Conservation (phyloP, 2,113 vertebrate genomes). For the Larimichthys polyactis region DNA sequence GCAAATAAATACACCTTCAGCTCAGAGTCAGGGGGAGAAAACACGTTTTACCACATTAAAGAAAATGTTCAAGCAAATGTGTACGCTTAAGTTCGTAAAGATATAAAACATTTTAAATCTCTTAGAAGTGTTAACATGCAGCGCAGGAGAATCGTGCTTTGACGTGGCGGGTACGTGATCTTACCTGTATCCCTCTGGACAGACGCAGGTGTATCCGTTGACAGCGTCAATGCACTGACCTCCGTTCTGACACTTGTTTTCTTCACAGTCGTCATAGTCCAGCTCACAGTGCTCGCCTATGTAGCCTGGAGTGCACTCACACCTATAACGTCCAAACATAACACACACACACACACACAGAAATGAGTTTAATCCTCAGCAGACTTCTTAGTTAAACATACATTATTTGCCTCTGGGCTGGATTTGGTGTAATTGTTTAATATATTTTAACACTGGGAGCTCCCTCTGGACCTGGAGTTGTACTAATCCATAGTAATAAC, state of each 20-base stretch:
- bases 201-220: conserved; percentile 95
- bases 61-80: too few relatives aligned
- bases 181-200: conserved; percentile 96
- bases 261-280: conserved; percentile 94
- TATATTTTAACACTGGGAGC: not conserved
- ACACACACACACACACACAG: not conserved
- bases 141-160: not conserved
- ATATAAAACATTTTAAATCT: not conserved
- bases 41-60: too few relatives aligned
- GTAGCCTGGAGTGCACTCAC: conserved; percentile 96
- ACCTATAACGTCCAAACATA: conserved; percentile 82
- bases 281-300: conserved; percentile 93
- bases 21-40: too few relatives aligned
- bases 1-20: not conserved
- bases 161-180: not conserved
- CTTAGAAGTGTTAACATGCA: not conserved
- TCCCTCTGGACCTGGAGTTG: not conserved
- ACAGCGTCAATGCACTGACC: conserved; percentile 94
- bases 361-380: not conserved
- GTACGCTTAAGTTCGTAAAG: too few relatives aligned
- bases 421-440: not conserved
- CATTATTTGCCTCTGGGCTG: not conserved
- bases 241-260: conserved; percentile 96
- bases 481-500: not conserved
- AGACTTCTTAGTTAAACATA: not conserved